Base-by-base conservation (phyloP, 2,888 invertebrate genomes). In the Drosophila planitibia region DNA sequence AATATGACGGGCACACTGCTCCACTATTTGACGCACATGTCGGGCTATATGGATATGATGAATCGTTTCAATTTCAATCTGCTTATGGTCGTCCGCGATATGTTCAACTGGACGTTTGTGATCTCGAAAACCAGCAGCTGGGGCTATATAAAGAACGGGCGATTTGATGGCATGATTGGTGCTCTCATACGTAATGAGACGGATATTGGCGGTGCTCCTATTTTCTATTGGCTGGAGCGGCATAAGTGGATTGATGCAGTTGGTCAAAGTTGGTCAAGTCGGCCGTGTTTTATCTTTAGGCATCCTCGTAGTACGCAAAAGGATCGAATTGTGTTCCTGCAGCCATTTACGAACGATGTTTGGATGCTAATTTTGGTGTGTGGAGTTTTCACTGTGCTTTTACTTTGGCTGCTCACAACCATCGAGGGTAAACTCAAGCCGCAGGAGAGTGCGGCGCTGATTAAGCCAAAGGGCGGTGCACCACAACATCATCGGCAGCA, bases 181-280 rank as follows among this genome's bases (percentile, higher is more conserved):
- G 93, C 95, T 1, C 91, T 96, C 79, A 94, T 95, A 81, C 93
- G 94, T 30, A 93, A 93, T 32, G 94, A 94, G 74, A 94, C 95
- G 0, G 96, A 96, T 85, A 94, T 96, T 70, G 96, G 96, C 0
- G 95, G 95, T n/a, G 95, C 96, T 0, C 95, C 96, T 0, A 93
- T 96, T 57, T 95, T 96, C 93, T 95, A 95, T 89, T 95, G 95
- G 85, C 90, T 93, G n/a, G 96, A 96, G 83, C 94, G 96, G 76
- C 94, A 94, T 35, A 92, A 94, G 80, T 94, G 95, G 67, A 93
- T 95, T 67, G 86, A 81, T 95, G 19, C 95, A 7, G 85, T 86
- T 4, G 89, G 85, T 1, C 80, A 85, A 10, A 88, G 89, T 30
- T 88, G 89, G 89, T 87, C 83, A 22, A 84, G 73, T 74, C 96